Evolutionary conservation across 1,140 invertebrate genomes (phyloP).

Genomic region (Drosophila kohkoa): DNA sequence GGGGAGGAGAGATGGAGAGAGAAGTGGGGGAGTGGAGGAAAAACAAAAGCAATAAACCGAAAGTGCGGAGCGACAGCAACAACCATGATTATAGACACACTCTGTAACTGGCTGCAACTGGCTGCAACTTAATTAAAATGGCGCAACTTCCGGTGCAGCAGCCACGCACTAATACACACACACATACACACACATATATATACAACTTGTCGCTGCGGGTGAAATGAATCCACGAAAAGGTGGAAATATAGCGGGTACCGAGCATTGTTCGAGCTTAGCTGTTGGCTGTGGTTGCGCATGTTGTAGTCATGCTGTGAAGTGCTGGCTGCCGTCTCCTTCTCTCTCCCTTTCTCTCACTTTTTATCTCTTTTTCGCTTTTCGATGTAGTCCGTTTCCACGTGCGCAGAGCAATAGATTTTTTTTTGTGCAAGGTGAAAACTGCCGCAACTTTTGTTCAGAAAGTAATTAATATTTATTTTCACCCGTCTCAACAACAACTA

Average conservation of each 20-base stretch:
- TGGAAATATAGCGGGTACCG: conserved; percentile 56
- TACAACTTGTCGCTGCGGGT: conserved; percentile 18
- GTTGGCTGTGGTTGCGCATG: conserved; percentile 15
- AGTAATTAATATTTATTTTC: conserved; percentile 82
- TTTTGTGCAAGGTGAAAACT: conserved; percentile 13
- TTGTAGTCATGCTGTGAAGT: conserved; percentile 5
- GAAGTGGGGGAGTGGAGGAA: neutral
- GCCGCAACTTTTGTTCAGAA: conserved; percentile 69
- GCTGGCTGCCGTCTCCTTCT: neutral
- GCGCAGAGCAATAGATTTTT: conserved; percentile 49
- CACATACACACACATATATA: neutral
- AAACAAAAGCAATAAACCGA: conserved; percentile 71
- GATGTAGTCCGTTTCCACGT: neutral
- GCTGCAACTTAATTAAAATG: conserved; percentile 76
- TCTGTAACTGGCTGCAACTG: conserved; percentile 9
- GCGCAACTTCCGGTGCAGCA: conserved; percentile 54
- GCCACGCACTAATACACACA: neutral
- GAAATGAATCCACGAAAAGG: conserved; percentile 61
- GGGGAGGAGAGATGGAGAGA: neutral
- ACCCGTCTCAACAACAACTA: conserved; percentile 8
- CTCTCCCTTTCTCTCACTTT: neutral
- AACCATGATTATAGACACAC: conserved; percentile 47
- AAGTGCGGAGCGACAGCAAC: conserved; percentile 30
- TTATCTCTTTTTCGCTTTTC: neutral
- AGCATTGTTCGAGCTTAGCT: conserved; percentile 41